These are phyloP conservation scores for Gambelia wislizenii DNA, from an alignment of 2,797 vertebrate genomes.

Conservation along the genomic window DNA sequence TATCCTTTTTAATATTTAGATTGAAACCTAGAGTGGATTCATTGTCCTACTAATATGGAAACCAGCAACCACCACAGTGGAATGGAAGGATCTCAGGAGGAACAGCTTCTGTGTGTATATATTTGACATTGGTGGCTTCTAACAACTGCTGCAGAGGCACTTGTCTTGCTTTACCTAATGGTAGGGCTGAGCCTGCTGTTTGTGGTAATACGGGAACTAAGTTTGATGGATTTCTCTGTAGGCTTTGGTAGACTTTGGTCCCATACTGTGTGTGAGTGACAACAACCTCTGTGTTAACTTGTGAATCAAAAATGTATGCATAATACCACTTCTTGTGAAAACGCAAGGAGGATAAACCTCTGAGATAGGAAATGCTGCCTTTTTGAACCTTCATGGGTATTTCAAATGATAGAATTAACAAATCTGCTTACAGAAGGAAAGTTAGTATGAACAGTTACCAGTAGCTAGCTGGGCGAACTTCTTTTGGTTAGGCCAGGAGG, in stretches of 20 bases:
- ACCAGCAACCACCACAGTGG: no score
- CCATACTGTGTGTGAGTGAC: slow-evolving; percentile 29
- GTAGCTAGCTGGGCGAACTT: neutral
- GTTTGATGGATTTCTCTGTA: slow-evolving; percentile 3
- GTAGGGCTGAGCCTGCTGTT: neutral
- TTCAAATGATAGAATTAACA: neutral
- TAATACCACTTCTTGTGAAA: slow-evolving; percentile 31
- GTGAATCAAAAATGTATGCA: slow-evolving; percentile 48
- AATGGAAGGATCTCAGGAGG: no score
- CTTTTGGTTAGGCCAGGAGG: no score
- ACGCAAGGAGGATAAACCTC: slow-evolving; percentile 23
- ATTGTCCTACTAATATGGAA: no score
- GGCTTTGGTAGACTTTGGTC: slow-evolving; percentile 38
- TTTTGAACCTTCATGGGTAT: neutral
- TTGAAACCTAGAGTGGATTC: no score
- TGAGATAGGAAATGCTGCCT: neutral
- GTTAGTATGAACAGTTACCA: neutral
- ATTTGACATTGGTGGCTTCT: neutral
- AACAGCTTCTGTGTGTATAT: no score
- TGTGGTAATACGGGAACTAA: neutral
- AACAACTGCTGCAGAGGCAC: neutral
- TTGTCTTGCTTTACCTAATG: neutral
- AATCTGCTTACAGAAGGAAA: neutral
- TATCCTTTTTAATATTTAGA: no score
- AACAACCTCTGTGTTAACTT: slow-evolving; percentile 36